Evolutionary conservation across 2,113 vertebrate species (phyloP).

Genomic region (Crotalus helleri): DNA sequence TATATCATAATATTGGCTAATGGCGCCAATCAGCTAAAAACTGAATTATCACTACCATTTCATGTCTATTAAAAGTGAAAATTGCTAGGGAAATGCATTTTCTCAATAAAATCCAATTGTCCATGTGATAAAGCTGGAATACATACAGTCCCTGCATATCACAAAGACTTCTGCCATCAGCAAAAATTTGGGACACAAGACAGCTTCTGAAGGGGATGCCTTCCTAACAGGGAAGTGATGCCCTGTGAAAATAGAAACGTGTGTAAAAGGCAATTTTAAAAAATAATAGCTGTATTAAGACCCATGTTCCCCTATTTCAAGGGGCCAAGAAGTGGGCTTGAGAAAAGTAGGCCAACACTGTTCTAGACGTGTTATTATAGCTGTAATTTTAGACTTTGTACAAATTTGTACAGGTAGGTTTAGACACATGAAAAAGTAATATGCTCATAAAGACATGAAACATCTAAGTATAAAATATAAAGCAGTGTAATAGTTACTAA

Average conservation of each 20-base stretch:
- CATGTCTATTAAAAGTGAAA: conserved; percentile 7
- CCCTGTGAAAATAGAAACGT: conserved; percentile 30
- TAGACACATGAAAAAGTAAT: conserved; percentile 68
- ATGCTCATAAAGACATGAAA: conserved; percentile 69
- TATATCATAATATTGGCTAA: background rate
- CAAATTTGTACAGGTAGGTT: conserved; percentile 62
- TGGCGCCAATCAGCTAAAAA: background rate
- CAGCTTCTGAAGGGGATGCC: conserved; percentile 41
- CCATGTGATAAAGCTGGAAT: background rate
- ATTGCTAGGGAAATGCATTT: background rate
- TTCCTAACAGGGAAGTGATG: conserved; percentile 34
- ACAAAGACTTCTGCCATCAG: conserved; percentile 47
- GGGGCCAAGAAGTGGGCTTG: conserved; percentile 46
- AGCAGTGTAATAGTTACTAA: conserved; percentile 66
- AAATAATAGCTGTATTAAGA: conserved; percentile 51
- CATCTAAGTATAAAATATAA: conserved; percentile 66
- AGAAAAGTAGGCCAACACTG: conserved; percentile 72
- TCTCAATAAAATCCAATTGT: background rate
- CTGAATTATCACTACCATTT: background rate
- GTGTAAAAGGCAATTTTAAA: conserved; percentile 45
- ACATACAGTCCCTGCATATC: conserved; percentile 28
- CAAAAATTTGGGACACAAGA: conserved; percentile 49
- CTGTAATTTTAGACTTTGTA: conserved; percentile 69
- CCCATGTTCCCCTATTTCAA: conserved; percentile 46
- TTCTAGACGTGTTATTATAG: conserved; percentile 72